Evolutionary conservation across 2,113 vertebrate species (phyloP).

Genomic region (Zosterops borbonicus): DNA sequence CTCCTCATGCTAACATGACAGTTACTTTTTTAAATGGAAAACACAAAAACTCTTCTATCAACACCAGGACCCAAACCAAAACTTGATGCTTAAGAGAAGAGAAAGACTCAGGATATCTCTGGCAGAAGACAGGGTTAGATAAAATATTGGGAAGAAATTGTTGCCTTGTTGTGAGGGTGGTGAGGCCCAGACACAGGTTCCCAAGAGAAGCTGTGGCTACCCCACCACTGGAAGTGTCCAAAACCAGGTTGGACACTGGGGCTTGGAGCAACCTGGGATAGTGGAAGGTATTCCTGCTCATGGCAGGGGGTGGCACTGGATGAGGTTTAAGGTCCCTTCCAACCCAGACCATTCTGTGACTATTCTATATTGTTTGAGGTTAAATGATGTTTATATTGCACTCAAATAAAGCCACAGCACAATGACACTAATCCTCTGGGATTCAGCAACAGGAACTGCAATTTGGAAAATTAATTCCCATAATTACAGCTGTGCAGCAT

Average conservation of each 20-base stretch:
- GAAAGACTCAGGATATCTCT: not conserved
- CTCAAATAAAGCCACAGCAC: not conserved
- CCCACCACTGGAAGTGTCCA: not conserved
- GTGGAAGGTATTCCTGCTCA: not conserved
- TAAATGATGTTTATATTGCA: not conserved
- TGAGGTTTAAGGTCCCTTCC: not conserved
- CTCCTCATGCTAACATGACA: not conserved
- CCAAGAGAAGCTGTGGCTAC: not conserved
- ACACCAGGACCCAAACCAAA: not conserved
- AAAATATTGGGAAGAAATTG: not conserved
- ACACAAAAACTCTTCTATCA: not conserved
- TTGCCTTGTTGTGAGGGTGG: not conserved
- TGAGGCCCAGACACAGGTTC: accelerated
- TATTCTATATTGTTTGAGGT: accelerated
- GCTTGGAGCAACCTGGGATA: not conserved
- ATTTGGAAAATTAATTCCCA: not conserved
- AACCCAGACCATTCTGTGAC: no score
- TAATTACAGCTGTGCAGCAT: not conserved
- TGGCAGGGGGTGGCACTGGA: not conserved
- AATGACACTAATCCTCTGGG: not conserved
- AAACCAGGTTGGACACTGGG: accelerated
- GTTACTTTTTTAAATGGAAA: not conserved
- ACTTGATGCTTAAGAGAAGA: not conserved
- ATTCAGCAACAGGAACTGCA: not conserved
- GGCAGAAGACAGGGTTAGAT: not conserved